Percentiles rank a stretch among this genome's conserved stretches.
Conservation (phyloP, 2,113 vertebrate species). For the Dicentrarchus labrax region DNA sequence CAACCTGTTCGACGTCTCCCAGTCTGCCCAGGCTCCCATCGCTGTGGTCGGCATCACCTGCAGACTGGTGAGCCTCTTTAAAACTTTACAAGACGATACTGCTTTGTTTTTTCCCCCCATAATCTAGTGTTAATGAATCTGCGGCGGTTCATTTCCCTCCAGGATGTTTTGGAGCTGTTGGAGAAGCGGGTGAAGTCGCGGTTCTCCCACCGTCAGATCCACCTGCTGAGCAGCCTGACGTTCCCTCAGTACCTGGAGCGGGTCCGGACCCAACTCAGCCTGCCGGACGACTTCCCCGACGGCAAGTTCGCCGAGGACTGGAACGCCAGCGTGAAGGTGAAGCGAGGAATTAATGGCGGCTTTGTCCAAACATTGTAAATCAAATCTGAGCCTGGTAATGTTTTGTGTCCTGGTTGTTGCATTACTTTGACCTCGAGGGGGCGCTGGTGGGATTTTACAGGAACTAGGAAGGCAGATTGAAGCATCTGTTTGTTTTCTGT, state of each 20-base stretch:
- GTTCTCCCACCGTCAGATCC: constrained; percentile 97
- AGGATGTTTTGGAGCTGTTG: constrained; percentile 97
- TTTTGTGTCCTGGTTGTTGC: no score
- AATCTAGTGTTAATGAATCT: no score
- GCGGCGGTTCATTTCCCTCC: background rate
- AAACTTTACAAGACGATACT: fast-evolving
- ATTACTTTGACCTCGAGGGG: background rate
- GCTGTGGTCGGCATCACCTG: constrained; percentile 95
- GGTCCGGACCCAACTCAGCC: constrained; percentile 87
- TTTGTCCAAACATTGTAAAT: no score
- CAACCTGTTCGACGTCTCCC: constrained; percentile 96
- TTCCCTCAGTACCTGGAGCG: constrained; percentile 88
- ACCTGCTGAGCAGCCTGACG: constrained; percentile 87
- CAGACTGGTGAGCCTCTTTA: constrained; percentile 86
- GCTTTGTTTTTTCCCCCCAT: no score
- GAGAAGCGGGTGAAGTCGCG: constrained; percentile 98
- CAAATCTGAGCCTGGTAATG: no score
- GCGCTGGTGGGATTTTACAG: no score
- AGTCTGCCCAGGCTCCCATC: constrained; percentile 95
- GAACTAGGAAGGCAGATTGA: background rate
- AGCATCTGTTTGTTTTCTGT: background rate
- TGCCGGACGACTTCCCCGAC: constrained; percentile 88
- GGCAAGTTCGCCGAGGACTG: constrained; percentile 87
- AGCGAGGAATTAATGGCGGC: no score
- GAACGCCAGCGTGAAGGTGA: constrained; percentile 89